These are phyloP conservation scores for Odontocerum albicorne DNA, from an alignment of 2,888 invertebrate species.

Conservation along the genomic window DNA sequence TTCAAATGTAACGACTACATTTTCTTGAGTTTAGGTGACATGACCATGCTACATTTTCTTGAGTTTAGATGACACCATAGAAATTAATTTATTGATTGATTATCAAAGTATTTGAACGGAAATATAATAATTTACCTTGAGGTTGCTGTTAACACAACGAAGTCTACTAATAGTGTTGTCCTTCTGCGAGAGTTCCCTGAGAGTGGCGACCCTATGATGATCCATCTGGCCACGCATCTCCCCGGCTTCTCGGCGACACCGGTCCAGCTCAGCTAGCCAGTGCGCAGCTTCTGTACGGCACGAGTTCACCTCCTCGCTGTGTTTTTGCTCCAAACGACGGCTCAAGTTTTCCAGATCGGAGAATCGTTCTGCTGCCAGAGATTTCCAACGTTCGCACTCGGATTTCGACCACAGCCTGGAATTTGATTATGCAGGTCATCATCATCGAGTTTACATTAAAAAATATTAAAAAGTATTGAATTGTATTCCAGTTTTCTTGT, in stretches of 20 bases:
- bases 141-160: slow-evolving; percentile 39
- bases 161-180: slow-evolving; percentile 53
- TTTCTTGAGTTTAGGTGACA: no score
- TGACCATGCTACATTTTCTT: no score
- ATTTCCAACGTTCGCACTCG: slow-evolving; percentile 63
- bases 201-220: slow-evolving; percentile 48
- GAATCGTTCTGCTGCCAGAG: slow-evolving; percentile 66
- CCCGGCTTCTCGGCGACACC: slow-evolving; percentile 55
- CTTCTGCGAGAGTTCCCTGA: slow-evolving; percentile 51
- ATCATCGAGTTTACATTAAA: no score
- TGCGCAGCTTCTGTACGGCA: slow-evolving; percentile 67
- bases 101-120: no score
- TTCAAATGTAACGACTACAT: no score
- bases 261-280: slow-evolving; percentile 60
- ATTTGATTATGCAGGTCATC: no score
- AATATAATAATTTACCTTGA: slow-evolving; percentile 19
- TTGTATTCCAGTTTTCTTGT: no score
- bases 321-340: slow-evolving; percentile 62
- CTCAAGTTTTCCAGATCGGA: slow-evolving; percentile 64
- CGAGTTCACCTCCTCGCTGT: slow-evolving; percentile 62
- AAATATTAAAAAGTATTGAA: no score
- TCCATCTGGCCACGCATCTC: slow-evolving; percentile 55
- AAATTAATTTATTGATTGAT: no score
- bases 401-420: slow-evolving; percentile 34
- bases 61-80: no score